Evolutionary conservation across 2,113 vertebrate species (phyloP).

Genomic region (Chloropsis hardwickii): DNA sequence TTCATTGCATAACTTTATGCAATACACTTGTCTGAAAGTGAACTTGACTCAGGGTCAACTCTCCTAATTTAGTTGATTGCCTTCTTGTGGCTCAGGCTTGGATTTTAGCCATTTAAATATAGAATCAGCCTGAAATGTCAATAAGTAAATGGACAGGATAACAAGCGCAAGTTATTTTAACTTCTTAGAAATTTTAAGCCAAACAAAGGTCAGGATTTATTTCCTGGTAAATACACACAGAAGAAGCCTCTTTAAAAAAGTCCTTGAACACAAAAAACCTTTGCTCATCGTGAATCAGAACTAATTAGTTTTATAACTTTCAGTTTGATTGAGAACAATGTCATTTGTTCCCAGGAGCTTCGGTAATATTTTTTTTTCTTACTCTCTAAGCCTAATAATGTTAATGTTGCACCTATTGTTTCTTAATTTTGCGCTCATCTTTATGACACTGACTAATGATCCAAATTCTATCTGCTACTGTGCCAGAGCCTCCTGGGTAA

Average conservation of each 20-base stretch:
- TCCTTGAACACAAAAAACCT: background rate
- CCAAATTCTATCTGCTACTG: background rate
- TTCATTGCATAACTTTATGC: background rate
- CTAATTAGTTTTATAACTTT: background rate
- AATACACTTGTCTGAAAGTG: background rate
- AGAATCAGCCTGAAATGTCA: background rate
- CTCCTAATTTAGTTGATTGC: background rate
- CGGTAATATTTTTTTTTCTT: background rate
- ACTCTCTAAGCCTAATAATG: background rate
- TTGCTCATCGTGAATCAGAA: background rate
- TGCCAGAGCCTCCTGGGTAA: background rate
- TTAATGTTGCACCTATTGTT: slow-evolving; percentile 8
- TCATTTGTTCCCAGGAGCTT: background rate
- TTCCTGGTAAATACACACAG: background rate
- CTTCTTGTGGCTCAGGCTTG: background rate
- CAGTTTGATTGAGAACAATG: background rate
- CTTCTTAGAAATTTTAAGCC: background rate
- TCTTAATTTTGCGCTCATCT: slow-evolving; percentile 21
- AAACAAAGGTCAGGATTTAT: background rate
- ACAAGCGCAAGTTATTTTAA: background rate
- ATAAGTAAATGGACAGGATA: background rate
- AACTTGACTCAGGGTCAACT: background rate
- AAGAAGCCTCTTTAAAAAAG: background rate
- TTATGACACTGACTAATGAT: background rate
- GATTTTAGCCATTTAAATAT: background rate